Evolutionary conservation across 2,113 vertebrate genomes (phyloP), one percentile per base, ranked within the genome.

Genomic region (Oostethus manadensis): DNA sequence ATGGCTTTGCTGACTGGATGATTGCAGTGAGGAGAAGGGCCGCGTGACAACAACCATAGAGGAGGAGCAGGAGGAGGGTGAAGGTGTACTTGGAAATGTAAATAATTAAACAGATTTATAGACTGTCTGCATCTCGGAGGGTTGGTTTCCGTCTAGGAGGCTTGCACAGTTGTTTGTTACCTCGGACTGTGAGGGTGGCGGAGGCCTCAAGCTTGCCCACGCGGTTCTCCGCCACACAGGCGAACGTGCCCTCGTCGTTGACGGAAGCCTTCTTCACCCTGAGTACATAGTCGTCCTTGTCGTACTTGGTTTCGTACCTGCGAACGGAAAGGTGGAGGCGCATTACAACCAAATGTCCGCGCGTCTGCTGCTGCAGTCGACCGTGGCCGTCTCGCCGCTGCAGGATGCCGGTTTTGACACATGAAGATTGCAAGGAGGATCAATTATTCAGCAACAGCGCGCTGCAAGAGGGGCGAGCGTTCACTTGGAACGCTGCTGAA

Each of bases 231-330:
- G 94, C 94, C 64, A 97, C 88, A 48, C 97, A 99, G 51, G 89
- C 91, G 67, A 92, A 99, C 3, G 91, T 92, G 23, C 97, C 97
- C 63, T 98, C 95, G 15, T 99, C 97, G 0, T 78, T 77, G 45
- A 92, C 87, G 57, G 80, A 54, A 1, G 93, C 91, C 78, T 95
- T 97, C 87, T 96, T 98, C 73, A 99, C 93, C 65, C 94, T 90
- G 84, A 99, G 85, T 2, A 95, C 91, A 48, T 96, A 95, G 80
- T 98, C 96, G 8, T 99, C 96, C 78, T 93, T 98, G 80, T 98
- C 97, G 18, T 96, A 96, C 74, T 92, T 96, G 84, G 97, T 94
- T 79, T 99, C 97, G 18, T 94, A 98, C 85, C 96, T 99, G 83
- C 48, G 35, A 0, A 43, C 18, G 11, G 14, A 68, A 68, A 86